Conservation (phyloP, 1,140 invertebrate species). For the Drosophila tani region DNA sequence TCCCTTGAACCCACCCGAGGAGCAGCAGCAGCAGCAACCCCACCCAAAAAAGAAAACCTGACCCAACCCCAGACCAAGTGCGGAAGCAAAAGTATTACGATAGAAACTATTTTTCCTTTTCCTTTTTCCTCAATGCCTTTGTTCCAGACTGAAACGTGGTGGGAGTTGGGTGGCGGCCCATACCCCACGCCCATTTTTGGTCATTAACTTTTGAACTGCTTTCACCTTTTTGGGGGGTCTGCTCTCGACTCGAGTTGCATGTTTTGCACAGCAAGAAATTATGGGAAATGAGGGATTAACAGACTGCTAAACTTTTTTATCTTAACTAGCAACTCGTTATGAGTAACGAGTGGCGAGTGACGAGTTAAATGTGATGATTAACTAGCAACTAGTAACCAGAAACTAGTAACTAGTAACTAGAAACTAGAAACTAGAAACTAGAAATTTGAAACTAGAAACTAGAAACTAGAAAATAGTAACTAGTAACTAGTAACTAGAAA, state of each 20-base stretch:
- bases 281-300: no score
- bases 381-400: not conserved
- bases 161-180: conserved; percentile 1
- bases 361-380: no score
- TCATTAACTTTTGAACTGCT: conserved; percentile 80
- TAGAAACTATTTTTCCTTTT: conserved; percentile 49
- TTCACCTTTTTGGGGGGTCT: conserved; percentile 39
- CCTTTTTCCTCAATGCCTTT: conserved; percentile 28
- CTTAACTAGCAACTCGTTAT: no score
- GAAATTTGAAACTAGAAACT: not conserved
- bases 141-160: conserved; percentile 10
- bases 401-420: not conserved
- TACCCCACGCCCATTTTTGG: conserved; percentile 43
- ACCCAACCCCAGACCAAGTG: conserved; percentile 43
- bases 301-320: no score
- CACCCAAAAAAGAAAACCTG: conserved; percentile 6
- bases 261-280: not conserved
- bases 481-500: not conserved
- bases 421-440: not conserved
- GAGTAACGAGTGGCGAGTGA: not conserved
- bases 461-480: not conserved
- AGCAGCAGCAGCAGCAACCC: conserved; percentile 10
- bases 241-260: not conserved
- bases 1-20: conserved; percentile 32
- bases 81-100: conserved; percentile 75